Evolutionary conservation across 2,888 invertebrate species (phyloP).

Genomic region (Caenorhabditis uteleia): DNA sequence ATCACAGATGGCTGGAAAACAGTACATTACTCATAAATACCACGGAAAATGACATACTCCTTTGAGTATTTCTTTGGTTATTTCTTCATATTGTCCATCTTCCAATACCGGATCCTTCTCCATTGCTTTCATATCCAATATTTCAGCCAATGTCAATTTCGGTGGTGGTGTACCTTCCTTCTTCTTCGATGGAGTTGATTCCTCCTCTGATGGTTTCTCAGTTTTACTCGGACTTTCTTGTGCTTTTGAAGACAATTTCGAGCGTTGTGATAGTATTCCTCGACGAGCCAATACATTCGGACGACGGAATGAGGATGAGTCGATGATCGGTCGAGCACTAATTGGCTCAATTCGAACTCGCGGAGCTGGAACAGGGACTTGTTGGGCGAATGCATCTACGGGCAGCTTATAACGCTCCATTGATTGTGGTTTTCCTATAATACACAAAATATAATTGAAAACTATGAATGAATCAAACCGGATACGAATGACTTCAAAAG

Average conservation of each 20-base stretch:
- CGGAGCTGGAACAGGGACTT: not conserved
- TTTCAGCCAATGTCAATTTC: conserved; percentile 23
- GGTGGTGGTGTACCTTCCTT: too few species aligned
- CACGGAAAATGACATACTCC: too few species aligned
- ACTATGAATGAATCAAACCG: not conserved
- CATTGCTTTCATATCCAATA: conserved; percentile 7
- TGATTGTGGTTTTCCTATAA: conserved; percentile 2
- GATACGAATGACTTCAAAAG: conserved; percentile 11
- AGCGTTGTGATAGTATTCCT: too few species aligned
- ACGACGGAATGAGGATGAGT: too few species aligned
- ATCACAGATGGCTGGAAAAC: too few species aligned
- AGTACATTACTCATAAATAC: too few species aligned
- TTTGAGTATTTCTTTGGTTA: conserved; percentile 22
- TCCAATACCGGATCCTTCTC: conserved; percentile 6
- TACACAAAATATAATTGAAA: not conserved
- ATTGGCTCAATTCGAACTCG: too few species aligned
- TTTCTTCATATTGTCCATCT: conserved; percentile 14
- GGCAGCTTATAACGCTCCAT: conserved; percentile 17
- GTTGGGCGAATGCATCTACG: not conserved
- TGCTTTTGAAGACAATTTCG: too few species aligned
- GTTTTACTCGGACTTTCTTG: too few species aligned
- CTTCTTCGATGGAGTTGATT: too few species aligned
- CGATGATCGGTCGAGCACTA: too few species aligned
- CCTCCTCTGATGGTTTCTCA: too few species aligned
- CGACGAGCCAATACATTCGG: not conserved